A percentile compares a stretch with the other conserved stretches of the same genome.
Evolutionary conservation across 1,140 invertebrate genomes (phyloP).

Genomic region (Brachionus calyciflorus): DNA sequence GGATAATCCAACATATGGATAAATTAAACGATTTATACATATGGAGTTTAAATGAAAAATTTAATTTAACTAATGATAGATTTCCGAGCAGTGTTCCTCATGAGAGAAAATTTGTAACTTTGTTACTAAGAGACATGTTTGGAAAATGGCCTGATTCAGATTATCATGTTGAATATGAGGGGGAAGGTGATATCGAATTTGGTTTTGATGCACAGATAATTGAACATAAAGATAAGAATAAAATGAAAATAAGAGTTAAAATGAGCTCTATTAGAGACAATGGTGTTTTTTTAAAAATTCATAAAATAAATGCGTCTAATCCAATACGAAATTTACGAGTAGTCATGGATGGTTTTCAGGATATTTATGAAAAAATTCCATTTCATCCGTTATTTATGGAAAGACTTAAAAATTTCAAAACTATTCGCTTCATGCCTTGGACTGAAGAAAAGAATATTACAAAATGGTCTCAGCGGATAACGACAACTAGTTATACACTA

Average conservation of each 20-base stretch:
- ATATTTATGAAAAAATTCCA: slow-evolving; percentile 51
- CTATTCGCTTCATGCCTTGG: slow-evolving; percentile 51
- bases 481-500: slow-evolving; percentile 49
- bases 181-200: slow-evolving; percentile 51
- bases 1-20: slow-evolving; percentile 50
- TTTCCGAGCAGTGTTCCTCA: slow-evolving; percentile 49
- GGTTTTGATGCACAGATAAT: slow-evolving; percentile 45
- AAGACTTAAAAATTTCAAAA: slow-evolving; percentile 50
- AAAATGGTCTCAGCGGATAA: slow-evolving; percentile 8
- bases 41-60: slow-evolving; percentile 42
- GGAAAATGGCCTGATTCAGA: slow-evolving; percentile 49
- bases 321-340: slow-evolving; percentile 52
- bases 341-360: slow-evolving; percentile 51
- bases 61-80: slow-evolving; percentile 50
- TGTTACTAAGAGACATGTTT: slow-evolving; percentile 48
- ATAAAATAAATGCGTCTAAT: slow-evolving; percentile 49
- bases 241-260: slow-evolving; percentile 47
- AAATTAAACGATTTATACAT: slow-evolving; percentile 29
- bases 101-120: slow-evolving; percentile 47
- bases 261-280: slow-evolving; percentile 46
- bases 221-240: slow-evolving; percentile 50
- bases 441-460: not conserved
- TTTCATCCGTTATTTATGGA: slow-evolving; percentile 52
- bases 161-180: slow-evolving; percentile 52
- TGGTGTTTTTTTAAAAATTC: slow-evolving; percentile 50